A percentile compares a stretch with the other conserved stretches of the same genome.
These are phyloP conservation scores for Haliclona indistincta DNA, from an alignment of 37 sponge, comb jelly and placozoan species.

Conservation along the genomic window DNA sequence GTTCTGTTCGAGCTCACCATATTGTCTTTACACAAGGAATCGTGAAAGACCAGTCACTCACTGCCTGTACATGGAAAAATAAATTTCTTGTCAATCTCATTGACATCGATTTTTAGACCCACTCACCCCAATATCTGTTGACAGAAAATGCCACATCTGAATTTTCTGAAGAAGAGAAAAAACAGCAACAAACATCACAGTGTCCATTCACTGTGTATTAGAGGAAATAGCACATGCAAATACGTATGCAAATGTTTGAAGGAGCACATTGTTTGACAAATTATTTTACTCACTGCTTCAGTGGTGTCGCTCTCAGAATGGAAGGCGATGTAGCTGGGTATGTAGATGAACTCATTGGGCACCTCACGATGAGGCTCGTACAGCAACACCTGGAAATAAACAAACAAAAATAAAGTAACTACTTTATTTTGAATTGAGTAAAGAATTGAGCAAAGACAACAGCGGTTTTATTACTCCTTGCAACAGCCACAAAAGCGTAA, in stretches of 20 bases:
- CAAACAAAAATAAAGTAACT: neutral
- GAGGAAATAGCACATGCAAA: conserved; percentile 6
- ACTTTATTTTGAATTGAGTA: neutral
- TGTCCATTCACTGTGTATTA: no score
- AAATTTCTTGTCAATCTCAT: no score
- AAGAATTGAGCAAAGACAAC: no score
- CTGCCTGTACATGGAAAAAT: no score
- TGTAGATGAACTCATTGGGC: conserved; percentile 31
- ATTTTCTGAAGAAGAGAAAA: conserved; percentile 23
- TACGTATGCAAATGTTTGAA: neutral
- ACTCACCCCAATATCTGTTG: neutral
- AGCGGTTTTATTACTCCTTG: no score
- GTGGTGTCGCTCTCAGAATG: conserved; percentile 15
- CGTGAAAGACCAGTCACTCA: no score
- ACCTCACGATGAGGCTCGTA: conserved; percentile 47
- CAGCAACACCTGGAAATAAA: conserved; percentile 41
- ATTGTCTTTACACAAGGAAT: no score
- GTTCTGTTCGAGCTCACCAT: no score
- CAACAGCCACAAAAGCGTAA: no score
- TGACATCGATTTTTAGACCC: no score
- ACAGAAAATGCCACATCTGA: conserved; percentile 39
- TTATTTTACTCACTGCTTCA: conserved; percentile 8
- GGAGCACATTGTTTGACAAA: conserved; percentile 2
- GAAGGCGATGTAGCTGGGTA: conserved; percentile 64
- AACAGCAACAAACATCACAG: no score